Evolutionary conservation across 2,888 invertebrate genomes (phyloP), one percentile per base, ranked within the genome.

Genomic region (Criorhina ranunculi): DNA sequence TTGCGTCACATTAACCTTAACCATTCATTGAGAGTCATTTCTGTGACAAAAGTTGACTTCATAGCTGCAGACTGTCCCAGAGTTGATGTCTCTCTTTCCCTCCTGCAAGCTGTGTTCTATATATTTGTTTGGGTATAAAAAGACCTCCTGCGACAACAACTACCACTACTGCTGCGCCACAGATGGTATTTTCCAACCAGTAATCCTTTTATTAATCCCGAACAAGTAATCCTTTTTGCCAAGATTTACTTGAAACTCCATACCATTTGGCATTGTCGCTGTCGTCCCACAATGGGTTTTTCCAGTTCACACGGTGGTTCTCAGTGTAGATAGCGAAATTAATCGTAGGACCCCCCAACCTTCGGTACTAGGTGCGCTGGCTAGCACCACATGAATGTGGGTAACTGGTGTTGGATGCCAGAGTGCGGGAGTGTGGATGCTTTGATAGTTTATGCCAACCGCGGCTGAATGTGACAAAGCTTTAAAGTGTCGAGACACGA

Each of bases 171-270:
- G 79, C 62, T 75, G 79, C 67, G 76, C 81, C 86, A 72, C 86
- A 86, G 86, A 86, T 86, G 86, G 60, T 62, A 81, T 67, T 86
- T 81, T 81, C 76, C 76, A 77, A 67, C 86, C 72, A 70, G 72
- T 77, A 81, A 86, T 86, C 81, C 86, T 67, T 86, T 86, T 86
- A 86, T 81, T 86, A 86, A 86, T 81, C 81, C 72, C 72, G 46
- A 81, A 69, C 76, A 72, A 81, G 86, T 86, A 86, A 86, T 81
- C 81, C 72, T 57, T 86, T 81, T 81, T 86, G 76, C 81, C 72
- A 86, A 86, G 86, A 86, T 86, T 86, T 86, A 85, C 85, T 80
- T 85, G 53, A 76, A 57, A 69, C 57, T 59, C 69, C 49, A 62
- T 64, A 53, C 51, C 44, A 17, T n/a, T n/a, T 57, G 57, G 35